These are phyloP conservation scores for Lithobates sylvaticus DNA, from an alignment of 2,797 vertebrate genomes.

Conservation along the genomic window DNA sequence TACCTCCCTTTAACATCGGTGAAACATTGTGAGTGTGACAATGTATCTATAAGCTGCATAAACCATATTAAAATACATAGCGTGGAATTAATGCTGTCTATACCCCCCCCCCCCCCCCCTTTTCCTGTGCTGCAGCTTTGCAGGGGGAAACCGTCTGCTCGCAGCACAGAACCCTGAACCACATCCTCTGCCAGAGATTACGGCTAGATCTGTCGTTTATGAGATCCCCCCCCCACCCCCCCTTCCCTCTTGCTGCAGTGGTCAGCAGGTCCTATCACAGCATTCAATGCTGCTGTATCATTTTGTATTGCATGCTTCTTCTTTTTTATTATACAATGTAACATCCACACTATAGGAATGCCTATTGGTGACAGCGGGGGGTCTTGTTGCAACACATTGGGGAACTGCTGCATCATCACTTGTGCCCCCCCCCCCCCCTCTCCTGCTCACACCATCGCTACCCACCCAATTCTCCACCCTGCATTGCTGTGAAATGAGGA, in stretches of 20 bases:
- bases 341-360: neutral
- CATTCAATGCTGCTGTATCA: neutral
- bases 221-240: neutral
- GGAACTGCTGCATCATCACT: constrained; percentile 59
- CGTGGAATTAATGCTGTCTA: neutral
- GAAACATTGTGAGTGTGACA: no score
- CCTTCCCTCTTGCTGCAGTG: neutral
- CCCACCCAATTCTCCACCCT: constrained; percentile 55
- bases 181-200: constrained; percentile 42
- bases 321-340: neutral
- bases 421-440: constrained; percentile 20
- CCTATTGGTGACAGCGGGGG: constrained; percentile 8
- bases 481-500: constrained; percentile 55
- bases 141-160: constrained; percentile 14
- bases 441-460: neutral
- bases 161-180: constrained; percentile 14
- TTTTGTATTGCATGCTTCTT: neutral
- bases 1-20: no score
- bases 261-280: neutral
- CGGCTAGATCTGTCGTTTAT: constrained; percentile 19
- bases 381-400: constrained; percentile 33
- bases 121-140: constrained; percentile 48
- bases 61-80: no score
- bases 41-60: no score
- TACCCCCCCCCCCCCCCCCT: neutral